Conservation (phyloP, 2,888 invertebrate species). For the Lamellibrachia satsuma region DNA sequence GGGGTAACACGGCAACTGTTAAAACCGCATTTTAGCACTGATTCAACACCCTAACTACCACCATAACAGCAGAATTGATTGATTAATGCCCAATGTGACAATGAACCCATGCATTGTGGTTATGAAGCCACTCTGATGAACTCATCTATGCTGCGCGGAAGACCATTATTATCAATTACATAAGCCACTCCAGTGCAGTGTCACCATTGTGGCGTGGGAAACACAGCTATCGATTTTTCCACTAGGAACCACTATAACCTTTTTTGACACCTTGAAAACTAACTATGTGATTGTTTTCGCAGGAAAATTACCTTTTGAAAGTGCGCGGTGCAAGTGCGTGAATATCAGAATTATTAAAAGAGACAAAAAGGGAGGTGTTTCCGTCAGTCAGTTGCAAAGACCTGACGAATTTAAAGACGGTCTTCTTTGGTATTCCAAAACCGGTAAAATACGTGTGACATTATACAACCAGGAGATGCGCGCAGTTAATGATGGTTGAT, state of each 20-base stretch:
- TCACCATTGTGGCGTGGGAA: neutral
- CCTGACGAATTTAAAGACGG: neutral
- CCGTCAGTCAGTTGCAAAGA: neutral
- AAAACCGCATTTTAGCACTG: neutral
- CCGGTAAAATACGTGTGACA: neutral
- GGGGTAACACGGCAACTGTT: neutral
- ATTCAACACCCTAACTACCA: too few relatives aligned
- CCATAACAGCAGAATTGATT: neutral
- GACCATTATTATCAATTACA: neutral
- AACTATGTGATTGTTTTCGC: neutral
- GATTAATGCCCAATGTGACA: neutral
- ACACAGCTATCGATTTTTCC: neutral
- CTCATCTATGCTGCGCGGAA: neutral
- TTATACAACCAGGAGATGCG: too few relatives aligned
- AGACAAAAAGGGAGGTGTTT: neutral
- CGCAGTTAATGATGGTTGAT: too few relatives aligned
- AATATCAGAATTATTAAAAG: neutral
- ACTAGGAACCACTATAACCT: neutral
- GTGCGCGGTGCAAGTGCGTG: neutral
- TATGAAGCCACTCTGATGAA: neutral
- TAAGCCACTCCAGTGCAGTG: slow-evolving; percentile 9
- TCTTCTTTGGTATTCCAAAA: neutral
- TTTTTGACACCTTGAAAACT: slow-evolving; percentile 1
- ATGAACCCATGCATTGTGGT: neutral
- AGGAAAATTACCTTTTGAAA: neutral